phyloP scores from a whole-genome alignment of 2,888 invertebrate species.

The Ectropis crepuscularia region DNA sequence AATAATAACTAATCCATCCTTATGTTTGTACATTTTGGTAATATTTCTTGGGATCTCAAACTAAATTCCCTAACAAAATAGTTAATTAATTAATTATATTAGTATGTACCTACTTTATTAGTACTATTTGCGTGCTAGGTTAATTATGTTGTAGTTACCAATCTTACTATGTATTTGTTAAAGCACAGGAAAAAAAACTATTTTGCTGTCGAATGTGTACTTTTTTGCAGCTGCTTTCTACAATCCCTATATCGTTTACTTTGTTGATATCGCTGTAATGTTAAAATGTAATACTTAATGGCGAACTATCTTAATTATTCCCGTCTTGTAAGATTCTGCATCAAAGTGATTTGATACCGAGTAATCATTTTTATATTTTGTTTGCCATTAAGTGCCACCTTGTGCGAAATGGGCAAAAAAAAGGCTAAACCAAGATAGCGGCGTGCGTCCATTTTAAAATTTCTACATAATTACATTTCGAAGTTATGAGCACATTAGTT shows the following conservation, averaged over 20 bases:
- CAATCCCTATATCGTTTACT: slow-evolving; percentile 32
- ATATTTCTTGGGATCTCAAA: slow-evolving; percentile 34
- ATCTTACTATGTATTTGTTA: slow-evolving; percentile 18
- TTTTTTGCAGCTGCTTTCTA: slow-evolving; percentile 27
- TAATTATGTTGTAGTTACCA: slow-evolving; percentile 36
- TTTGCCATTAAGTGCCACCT: neutral
- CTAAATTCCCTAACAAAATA: slow-evolving; percentile 28
- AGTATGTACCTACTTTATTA: slow-evolving; percentile 6
- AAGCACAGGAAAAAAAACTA: neutral
- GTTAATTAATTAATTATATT: slow-evolving; percentile 18
- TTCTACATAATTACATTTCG: no score
- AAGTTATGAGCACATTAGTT: no score
- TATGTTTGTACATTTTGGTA: slow-evolving; percentile 17
- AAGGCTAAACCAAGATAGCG: no score
- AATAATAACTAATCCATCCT: neutral
- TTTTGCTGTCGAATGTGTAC: no score
- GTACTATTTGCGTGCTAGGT: slow-evolving; percentile 22
- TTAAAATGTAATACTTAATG: slow-evolving; percentile 20
- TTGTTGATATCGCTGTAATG: slow-evolving; percentile 25
- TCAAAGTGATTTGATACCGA: neutral
- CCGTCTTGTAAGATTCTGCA: slow-evolving; percentile 20
- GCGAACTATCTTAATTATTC: slow-evolving; percentile 19
- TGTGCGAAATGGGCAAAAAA: neutral
- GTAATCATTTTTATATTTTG: neutral
- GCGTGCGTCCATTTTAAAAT: no score